Conservation (phyloP, 1,140 invertebrate genomes). For the Lepidostoma basale region DNA sequence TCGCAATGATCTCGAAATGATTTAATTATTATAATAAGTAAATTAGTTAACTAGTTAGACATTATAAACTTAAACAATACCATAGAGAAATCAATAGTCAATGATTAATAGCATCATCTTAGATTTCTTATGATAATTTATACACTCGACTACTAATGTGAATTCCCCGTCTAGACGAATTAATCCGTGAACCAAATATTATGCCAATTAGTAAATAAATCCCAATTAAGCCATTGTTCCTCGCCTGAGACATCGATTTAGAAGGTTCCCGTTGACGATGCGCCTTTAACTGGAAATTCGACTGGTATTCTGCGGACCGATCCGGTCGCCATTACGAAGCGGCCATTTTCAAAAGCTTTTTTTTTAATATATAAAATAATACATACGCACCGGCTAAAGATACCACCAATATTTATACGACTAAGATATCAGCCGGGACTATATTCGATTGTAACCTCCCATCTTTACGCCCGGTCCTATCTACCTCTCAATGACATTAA, state of each 20-base stretch:
- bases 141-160: conserved; percentile 2
- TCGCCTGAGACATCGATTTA: no score
- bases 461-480: no score
- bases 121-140: no score
- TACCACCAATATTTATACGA: not conserved
- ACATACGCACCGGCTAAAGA: conserved; percentile 14
- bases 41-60: no score
- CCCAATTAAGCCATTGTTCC: not conserved
- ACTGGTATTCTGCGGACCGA: not conserved
- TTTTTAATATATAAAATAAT: conserved; percentile 27
- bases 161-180: conserved; percentile 7
- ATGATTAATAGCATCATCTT: no score
- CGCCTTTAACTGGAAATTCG: not conserved
- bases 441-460: no score
- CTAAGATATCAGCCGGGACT: not conserved
- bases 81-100: no score
- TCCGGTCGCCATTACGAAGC: conserved; percentile 12
- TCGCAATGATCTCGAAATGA: no score
- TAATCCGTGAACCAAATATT: not conserved
- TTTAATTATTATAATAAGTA: no score
- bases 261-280: not conserved
- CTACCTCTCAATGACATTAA: no score
- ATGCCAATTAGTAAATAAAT: not conserved
- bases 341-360: conserved; percentile 34
- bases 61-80: no score